These are phyloP conservation scores for Zaprionus kolodkinae DNA, from an alignment of 1,140 invertebrate species.

Conservation along the genomic window DNA sequence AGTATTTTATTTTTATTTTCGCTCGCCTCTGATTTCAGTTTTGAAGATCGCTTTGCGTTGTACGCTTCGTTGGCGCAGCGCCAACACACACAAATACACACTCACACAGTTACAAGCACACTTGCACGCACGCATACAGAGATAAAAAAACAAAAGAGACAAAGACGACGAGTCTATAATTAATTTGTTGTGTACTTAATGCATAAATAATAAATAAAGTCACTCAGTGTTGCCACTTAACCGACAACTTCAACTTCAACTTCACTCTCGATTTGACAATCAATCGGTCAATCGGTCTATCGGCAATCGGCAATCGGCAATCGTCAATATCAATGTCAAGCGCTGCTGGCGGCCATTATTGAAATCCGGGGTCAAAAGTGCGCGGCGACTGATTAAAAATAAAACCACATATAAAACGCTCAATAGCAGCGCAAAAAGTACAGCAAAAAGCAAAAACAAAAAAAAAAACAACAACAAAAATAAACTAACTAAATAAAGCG, in stretches of 20 bases:
- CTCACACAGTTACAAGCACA: not conserved
- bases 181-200: constrained; percentile 65
- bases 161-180: constrained; percentile 32
- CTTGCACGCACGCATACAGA: constrained; percentile 7
- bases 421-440: constrained; percentile 3
- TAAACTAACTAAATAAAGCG: constrained; percentile 42
- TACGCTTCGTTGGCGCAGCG: constrained; percentile 18
- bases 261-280: constrained; percentile 11
- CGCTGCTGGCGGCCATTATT: constrained; percentile 28
- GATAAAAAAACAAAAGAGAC: not conserved
- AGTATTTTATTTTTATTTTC: constrained; percentile 27
- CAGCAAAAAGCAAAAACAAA: constrained; percentile 51
- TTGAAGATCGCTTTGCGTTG: constrained; percentile 70
- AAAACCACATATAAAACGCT: constrained; percentile 6
- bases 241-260: not conserved
- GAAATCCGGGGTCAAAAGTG: constrained; percentile 75
- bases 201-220: constrained; percentile 49
- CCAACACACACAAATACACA: not conserved
- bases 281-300: not conserved
- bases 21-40: constrained; percentile 53
- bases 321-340: constrained; percentile 68
- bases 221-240: constrained; percentile 9
- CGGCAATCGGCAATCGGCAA: constrained; percentile 12
- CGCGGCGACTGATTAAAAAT: constrained; percentile 70
- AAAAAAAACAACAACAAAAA: constrained; percentile 23